A percentile compares a stretch with the other conserved stretches of the same genome.
Evolutionary conservation across 2,797 vertebrate genomes (phyloP).

Genomic region (Galaxias olidus): DNA sequence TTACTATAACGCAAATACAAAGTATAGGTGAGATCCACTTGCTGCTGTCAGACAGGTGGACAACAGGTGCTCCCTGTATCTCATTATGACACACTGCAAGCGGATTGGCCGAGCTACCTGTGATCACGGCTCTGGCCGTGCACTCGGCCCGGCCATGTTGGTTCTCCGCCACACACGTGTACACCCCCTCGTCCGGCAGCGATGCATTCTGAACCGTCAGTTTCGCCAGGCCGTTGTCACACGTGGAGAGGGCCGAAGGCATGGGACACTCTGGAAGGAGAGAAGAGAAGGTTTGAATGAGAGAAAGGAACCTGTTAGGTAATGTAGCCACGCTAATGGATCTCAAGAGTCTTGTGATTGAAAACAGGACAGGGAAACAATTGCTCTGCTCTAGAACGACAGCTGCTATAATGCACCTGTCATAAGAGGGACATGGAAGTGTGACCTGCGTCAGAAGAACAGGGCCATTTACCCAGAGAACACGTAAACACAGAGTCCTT

Average conservation of each 20-base stretch:
- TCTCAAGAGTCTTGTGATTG: too few species aligned
- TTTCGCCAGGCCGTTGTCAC: conserved; percentile 70
- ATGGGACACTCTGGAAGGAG: conserved; percentile 74
- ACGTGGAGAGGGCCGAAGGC: conserved; percentile 70
- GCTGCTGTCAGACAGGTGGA: too few species aligned
- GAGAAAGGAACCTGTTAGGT: too few species aligned
- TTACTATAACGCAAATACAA: too few species aligned
- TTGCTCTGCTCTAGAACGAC: not conserved
- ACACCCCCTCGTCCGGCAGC: conserved; percentile 77
- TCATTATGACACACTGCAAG: too few species aligned
- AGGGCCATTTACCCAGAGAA: too few species aligned
- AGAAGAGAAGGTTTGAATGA: not conserved
- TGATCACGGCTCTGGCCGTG: conserved; percentile 76
- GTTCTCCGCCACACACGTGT: conserved; percentile 82
- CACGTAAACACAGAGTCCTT: too few species aligned
- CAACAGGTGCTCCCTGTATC: too few species aligned
- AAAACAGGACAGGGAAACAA: not conserved
- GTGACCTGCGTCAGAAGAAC: too few species aligned
- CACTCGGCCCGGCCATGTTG: conserved; percentile 73
- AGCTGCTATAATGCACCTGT: not conserved
- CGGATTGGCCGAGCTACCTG: conserved; percentile 67
- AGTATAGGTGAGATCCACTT: too few species aligned
- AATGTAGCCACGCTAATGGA: too few species aligned
- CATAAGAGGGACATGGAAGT: not conserved
- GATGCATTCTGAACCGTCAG: conserved; percentile 77